Base-by-base conservation (phyloP, 2,888 invertebrate genomes). In the Cerceris rybyensis region DNA sequence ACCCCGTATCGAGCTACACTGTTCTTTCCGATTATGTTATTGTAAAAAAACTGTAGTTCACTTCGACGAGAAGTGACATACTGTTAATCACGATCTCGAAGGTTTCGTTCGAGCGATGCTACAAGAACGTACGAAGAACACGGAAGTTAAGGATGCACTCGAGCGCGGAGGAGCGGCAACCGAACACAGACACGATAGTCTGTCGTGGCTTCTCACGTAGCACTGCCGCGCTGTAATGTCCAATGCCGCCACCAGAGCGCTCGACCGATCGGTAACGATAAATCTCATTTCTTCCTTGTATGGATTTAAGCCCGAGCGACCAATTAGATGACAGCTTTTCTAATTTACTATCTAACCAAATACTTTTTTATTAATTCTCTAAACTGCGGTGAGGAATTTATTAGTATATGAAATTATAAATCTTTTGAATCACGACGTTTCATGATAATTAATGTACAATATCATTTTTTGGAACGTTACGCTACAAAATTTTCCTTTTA, bases 161-260 rank as follows among this genome's bases (percentile, higher is more conserved):
- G 46, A 55, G 43, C 71, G 50, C 63, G 49, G 63, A 76, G 64
- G 64, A 78, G 65, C 75, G 61, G 46, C 60, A 54, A 68, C 65
- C 78, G 66, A 78, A 73, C 75, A 67, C 64, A 60, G 70, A 76
- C 83, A 75, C 75, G 75, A 79, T 61, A 82, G 76, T 72, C 69
- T 63, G 70, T 80, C 57, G 71, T 68, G 82, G 72, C 72, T 75
- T 73, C 70, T 82, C 78, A 71, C 74, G 78, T 74, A 74, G 63
- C 70, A 70, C 80, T 72, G 65, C 65, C 78, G 70, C 50, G 46
- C 58, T 41, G 57, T 89, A 84, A 83, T 89, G 59, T 82, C 68
- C 68, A 75, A 80, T 83, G 81, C 75, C 81, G 78, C 87, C 89
- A 78, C 84, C 69, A 89, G 89, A 82, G 87, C 61, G 85, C 87